Percentiles rank a stretch among this genome's conserved stretches.
Evolutionary conservation across 92 coral and sea anemone species (phyloP).

Genomic region (Zoanthus gigantus): DNA sequence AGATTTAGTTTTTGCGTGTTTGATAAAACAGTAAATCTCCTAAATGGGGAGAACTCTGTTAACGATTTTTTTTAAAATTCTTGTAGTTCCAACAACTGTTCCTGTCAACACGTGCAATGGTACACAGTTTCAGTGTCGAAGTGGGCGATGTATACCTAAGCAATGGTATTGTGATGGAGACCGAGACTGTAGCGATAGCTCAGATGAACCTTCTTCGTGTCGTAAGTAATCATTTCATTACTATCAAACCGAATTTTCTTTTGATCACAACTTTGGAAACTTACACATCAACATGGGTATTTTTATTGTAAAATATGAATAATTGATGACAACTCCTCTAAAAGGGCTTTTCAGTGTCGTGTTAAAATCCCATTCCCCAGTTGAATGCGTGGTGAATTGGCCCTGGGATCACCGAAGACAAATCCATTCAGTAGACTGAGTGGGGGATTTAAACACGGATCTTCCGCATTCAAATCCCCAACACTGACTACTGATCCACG

Average conservation of each 20-base stretch:
- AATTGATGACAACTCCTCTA: too few species aligned
- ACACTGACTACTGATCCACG: too few species aligned
- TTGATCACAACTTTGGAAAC: not conserved
- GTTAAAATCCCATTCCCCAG: too few species aligned
- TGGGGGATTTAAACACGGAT: too few species aligned
- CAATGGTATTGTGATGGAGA: not conserved
- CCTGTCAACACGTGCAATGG: not conserved
- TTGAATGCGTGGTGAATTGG: too few species aligned
- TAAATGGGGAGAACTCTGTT: not conserved
- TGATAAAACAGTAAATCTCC: too few species aligned
- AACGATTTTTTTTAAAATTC: not conserved
- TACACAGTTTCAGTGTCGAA: not conserved
- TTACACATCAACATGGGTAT: not conserved
- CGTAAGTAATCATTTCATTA: not conserved
- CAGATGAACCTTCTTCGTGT: conserved; percentile 11
- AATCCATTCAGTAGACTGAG: too few species aligned
- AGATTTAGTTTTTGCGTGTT: not conserved
- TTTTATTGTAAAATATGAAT: not conserved
- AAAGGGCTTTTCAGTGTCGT: too few species aligned
- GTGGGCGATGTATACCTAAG: not conserved
- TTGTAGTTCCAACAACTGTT: not conserved
- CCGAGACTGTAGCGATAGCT: not conserved
- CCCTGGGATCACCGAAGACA: too few species aligned
- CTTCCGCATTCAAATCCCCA: too few species aligned
- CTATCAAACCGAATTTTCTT: not conserved